phyloP scores from a whole-genome alignment of 2,113 vertebrate genomes.

The Neodontobutis hainanensis region DNA sequence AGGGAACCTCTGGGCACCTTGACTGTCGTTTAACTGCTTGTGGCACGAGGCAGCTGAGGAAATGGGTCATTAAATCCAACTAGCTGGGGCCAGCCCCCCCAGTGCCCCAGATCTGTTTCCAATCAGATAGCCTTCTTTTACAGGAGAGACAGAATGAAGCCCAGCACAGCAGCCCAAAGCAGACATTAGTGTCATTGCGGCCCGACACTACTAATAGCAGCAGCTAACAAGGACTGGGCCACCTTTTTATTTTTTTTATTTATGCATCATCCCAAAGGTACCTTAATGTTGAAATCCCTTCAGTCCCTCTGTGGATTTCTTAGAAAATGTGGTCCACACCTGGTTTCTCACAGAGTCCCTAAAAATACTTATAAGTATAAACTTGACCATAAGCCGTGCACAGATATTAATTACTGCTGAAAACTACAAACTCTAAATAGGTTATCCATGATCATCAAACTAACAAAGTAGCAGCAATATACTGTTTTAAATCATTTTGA shows the following conservation, averaged over 20 bases:
- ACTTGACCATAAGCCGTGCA: constrained; percentile 27
- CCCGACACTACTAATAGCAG: constrained; percentile 45
- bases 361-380: constrained; percentile 34
- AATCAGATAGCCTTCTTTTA: constrained; percentile 82
- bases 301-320: constrained; percentile 25
- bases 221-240: constrained; percentile 54
- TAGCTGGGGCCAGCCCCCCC: constrained; percentile 76
- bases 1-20: constrained; percentile 81
- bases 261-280: constrained; percentile 43
- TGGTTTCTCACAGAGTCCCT: constrained; percentile 35
- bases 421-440: constrained; percentile 14
- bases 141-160: constrained; percentile 58
- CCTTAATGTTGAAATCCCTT: constrained; percentile 25
- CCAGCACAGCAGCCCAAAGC: constrained; percentile 52
- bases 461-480: background rate
- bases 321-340: constrained; percentile 40
- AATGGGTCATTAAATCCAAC: constrained; percentile 85
- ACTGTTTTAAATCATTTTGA: too few species aligned
- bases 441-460: background rate
- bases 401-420: constrained; percentile 9
- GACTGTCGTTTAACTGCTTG: constrained; percentile 83
- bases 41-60: constrained; percentile 80
- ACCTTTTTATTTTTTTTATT: constrained; percentile 37
- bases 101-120: constrained; percentile 81
- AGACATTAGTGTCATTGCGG: constrained; percentile 57